Percentiles rank a stretch among this genome's conserved stretches.
Conservation (phyloP, 1,140 invertebrate genomes). For the Trichonephila clavata region DNA sequence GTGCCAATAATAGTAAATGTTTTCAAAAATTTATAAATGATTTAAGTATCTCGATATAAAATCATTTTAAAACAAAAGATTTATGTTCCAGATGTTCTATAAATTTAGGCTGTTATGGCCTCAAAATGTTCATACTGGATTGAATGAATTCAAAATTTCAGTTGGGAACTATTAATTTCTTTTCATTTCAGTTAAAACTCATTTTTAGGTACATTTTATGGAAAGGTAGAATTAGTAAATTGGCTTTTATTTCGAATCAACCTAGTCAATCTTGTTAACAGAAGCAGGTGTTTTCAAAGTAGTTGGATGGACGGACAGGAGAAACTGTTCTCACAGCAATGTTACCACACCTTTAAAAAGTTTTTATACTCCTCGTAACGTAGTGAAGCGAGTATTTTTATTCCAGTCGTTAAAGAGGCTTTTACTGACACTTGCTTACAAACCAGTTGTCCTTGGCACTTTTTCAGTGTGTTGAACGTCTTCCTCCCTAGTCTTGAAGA, state of each 20-base stretch:
- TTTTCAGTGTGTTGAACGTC: background rate
- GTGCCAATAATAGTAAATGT: too few species aligned
- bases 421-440: conserved; percentile 56
- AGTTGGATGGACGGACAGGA: background rate
- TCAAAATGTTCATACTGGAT: too few species aligned
- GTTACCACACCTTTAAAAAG: conserved; percentile 62
- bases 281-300: conserved; percentile 49
- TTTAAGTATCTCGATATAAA: too few species aligned
- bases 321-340: conserved; percentile 40
- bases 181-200: background rate
- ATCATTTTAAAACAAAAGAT: too few species aligned
- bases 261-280: background rate
- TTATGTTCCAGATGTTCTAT: too few species aligned
- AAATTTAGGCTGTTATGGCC: too few species aligned
- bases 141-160: too few species aligned
- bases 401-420: conserved; percentile 64
- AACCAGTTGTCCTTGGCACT: conserved; percentile 66
- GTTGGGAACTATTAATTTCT: background rate
- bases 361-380: conserved; percentile 63
- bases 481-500: conserved; percentile 24
- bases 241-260: background rate
- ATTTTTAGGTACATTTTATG: background rate
- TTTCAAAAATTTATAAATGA: too few species aligned
- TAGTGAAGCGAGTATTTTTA: conserved; percentile 56
- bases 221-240: background rate